These are phyloP conservation scores for Parauchenoglanis punctatus DNA, from an alignment of 2,797 vertebrate species.

Conservation along the genomic window DNA sequence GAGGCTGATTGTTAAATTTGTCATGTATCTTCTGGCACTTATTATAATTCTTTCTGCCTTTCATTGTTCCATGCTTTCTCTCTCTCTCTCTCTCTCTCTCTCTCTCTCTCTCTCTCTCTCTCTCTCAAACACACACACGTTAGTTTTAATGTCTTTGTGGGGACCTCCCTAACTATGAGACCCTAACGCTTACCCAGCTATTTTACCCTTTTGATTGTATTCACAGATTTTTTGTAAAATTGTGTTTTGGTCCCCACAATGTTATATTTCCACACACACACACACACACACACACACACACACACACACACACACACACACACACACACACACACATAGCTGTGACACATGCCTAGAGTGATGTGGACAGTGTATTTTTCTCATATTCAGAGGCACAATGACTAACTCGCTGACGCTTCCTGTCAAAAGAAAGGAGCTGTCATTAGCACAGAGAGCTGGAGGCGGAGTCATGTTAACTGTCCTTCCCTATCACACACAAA, in stretches of 20 bases:
- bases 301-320: background rate
- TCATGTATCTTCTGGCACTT: background rate
- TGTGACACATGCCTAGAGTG: slow-evolving; percentile 3
- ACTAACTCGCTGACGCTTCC: background rate
- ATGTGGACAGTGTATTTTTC: slow-evolving; percentile 13
- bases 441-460: slow-evolving; percentile 31
- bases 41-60: background rate
- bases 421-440: slow-evolving; percentile 19
- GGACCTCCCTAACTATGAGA: no score
- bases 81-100: background rate
- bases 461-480: slow-evolving; percentile 2
- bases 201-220: no score
- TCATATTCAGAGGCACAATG: slow-evolving; percentile 13
- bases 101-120: background rate
- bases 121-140: no score
- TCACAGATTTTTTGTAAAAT: no score
- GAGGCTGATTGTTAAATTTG: slow-evolving; percentile 4
- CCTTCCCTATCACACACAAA: slow-evolving; percentile 3
- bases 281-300: slow-evolving; percentile 20
- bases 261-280: background rate
- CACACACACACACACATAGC: slow-evolving; percentile 12
- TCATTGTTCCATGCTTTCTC: background rate
- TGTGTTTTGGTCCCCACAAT: no score
- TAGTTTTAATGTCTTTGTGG: no score
- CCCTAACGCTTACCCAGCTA: no score